Percentiles rank a stretch among this genome's conserved stretches.
Evolutionary conservation across 2,113 vertebrate species (phyloP).

Genomic region (Trochalopteron elliotii): DNA sequence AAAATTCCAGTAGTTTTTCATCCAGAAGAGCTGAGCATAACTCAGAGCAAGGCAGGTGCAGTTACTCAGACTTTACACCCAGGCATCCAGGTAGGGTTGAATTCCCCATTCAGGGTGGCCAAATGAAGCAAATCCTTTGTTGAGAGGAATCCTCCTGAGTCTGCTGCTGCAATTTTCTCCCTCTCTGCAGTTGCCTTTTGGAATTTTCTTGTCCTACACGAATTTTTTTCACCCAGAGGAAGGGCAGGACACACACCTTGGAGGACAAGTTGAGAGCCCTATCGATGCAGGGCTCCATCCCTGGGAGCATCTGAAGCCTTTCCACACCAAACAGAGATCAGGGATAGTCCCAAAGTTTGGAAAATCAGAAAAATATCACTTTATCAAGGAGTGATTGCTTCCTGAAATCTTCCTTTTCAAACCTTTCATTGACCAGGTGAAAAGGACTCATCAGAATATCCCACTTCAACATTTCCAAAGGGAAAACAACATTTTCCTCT

Average conservation of each 20-base stretch:
- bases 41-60: not conserved
- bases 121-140: not conserved
- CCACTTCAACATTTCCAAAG: not conserved
- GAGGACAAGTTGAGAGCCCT: not conserved
- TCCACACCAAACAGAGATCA: not conserved
- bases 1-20: not conserved
- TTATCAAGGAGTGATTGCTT: not conserved
- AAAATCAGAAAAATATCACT: not conserved
- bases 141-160: fast-evolving
- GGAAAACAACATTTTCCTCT: not conserved
- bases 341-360: not conserved
- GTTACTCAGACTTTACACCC: not conserved
- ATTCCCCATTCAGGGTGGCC: not conserved
- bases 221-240: not conserved
- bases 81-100: not conserved
- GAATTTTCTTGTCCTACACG: not conserved
- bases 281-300: fast-evolving
- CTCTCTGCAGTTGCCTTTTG: not conserved
- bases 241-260: not conserved
- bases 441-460: not conserved
- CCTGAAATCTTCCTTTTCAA: not conserved
- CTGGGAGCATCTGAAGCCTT: not conserved
- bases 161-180: not conserved
- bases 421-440: not conserved
- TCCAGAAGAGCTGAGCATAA: not conserved